Conservation (phyloP, 2,797 vertebrate species). For the Fistularia commersonii region DNA sequence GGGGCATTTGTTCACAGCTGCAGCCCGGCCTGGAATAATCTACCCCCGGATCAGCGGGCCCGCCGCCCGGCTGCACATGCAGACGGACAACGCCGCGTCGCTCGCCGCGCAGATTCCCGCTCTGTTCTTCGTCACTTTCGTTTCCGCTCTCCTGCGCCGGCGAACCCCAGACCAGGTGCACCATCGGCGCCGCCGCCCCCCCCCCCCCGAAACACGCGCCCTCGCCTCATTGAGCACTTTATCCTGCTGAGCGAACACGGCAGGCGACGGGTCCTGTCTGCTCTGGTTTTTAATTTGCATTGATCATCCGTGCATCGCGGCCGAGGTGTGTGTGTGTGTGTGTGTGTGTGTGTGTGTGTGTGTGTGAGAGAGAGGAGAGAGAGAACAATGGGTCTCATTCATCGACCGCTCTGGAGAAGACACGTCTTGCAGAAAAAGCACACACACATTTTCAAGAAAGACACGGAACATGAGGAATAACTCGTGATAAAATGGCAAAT, state of each 20-base stretch:
- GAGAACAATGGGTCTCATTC: neutral
- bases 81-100: too few species aligned
- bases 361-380: neutral
- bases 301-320: constrained; percentile 10
- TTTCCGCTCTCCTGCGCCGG: too few species aligned
- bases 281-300: constrained; percentile 44
- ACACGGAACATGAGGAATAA: too few species aligned
- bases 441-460: too few species aligned
- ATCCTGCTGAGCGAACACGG: constrained; percentile 52
- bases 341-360: neutral
- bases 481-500: too few species aligned
- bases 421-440: too few species aligned
- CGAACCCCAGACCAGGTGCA: constrained; percentile 46
- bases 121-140: too few species aligned
- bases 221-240: constrained; percentile 39
- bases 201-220: constrained; percentile 30
- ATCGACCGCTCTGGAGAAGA: too few species aligned
- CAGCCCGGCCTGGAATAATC: constrained; percentile 58
- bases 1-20: constrained; percentile 72
- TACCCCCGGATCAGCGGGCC: constrained; percentile 47
- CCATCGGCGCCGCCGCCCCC: constrained; percentile 41
- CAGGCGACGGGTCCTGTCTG: constrained; percentile 30
- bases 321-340: constrained; percentile 15
- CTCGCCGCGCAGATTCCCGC: too few species aligned
- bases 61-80: constrained; percentile 23